Conservation (phyloP, 2,888 invertebrate species). For the Xestia c-nigrum region DNA sequence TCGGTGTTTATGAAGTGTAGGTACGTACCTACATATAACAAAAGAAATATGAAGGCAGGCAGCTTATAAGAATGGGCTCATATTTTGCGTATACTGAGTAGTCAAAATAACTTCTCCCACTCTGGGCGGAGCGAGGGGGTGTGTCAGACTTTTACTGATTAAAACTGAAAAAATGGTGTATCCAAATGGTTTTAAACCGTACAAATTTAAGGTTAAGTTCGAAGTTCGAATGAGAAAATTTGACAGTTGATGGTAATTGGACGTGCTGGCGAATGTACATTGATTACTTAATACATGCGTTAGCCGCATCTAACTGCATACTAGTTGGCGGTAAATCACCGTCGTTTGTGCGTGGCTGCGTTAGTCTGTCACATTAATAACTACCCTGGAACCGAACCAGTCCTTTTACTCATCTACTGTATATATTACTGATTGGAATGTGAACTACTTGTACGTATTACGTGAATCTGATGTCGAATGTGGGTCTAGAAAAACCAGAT, state of each 20-base stretch:
- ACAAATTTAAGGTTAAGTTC: too few species aligned
- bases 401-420: conserved; percentile 22
- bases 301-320: conserved; percentile 34
- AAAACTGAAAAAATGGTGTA: too few species aligned
- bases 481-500: conserved; percentile 15
- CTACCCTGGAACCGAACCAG: conserved; percentile 44
- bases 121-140: too few species aligned
- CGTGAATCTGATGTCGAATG: conserved; percentile 33
- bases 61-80: background rate
- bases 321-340: conserved; percentile 47
- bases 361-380: conserved; percentile 63
- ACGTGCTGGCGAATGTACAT: background rate
- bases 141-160: too few species aligned
- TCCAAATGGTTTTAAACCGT: too few species aligned
- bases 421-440: conserved; percentile 28
- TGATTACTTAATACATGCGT: conserved; percentile 41
- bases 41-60: background rate
- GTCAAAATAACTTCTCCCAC: too few species aligned
- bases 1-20: conserved; percentile 14
- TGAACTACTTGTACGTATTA: conserved; percentile 32
- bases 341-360: conserved; percentile 27
- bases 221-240: too few species aligned
- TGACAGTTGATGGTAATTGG: too few species aligned
- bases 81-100: background rate
- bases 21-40: conserved; percentile 5